These are phyloP conservation scores for Pelagia noctiluca DNA, from an alignment of 30 jellyfish, hydroid and myxozoan genomes.

Conservation along the genomic window DNA sequence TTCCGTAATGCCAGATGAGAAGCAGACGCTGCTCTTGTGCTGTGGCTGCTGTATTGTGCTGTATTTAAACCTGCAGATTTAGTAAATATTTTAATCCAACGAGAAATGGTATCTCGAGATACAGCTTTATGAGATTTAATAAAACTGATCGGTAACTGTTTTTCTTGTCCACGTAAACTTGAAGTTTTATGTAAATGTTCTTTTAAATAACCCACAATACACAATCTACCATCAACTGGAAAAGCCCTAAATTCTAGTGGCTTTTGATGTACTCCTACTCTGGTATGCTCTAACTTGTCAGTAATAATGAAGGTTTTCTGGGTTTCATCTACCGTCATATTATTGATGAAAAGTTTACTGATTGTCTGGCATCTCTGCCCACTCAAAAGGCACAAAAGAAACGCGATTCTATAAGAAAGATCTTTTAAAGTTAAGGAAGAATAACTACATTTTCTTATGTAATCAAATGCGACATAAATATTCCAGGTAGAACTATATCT, in stretches of 20 bases:
- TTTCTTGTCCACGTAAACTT: background rate
- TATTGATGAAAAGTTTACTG: no score
- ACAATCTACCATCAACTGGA: slow-evolving; percentile 11
- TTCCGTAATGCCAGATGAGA: slow-evolving; percentile 9
- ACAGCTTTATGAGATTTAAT: slow-evolving; percentile 30
- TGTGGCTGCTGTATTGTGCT: no score
- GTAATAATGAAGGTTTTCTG: background rate
- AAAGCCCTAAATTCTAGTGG: slow-evolving; percentile 9
- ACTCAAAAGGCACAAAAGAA: no score
- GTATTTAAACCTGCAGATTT: no score
- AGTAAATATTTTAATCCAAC: no score
- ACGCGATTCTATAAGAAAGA: no score
- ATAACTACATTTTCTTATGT: no score
- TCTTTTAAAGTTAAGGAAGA: no score
- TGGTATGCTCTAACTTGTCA: slow-evolving; percentile 19
- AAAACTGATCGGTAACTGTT: slow-evolving; percentile 20
- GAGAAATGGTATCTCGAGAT: slow-evolving; percentile 24
- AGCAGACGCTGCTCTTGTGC: slow-evolving; percentile 33
- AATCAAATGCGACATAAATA: no score
- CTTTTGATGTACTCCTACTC: slow-evolving; percentile 1
- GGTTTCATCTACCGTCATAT: no score
- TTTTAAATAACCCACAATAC: slow-evolving; percentile 6
- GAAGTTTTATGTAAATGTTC: slow-evolving; percentile 16
- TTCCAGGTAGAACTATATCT: no score
- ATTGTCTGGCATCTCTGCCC: no score